Evolutionary conservation across 2,113 vertebrate genomes (phyloP), one percentile per base, ranked within the genome.

Genomic region (Scortum barcoo): DNA sequence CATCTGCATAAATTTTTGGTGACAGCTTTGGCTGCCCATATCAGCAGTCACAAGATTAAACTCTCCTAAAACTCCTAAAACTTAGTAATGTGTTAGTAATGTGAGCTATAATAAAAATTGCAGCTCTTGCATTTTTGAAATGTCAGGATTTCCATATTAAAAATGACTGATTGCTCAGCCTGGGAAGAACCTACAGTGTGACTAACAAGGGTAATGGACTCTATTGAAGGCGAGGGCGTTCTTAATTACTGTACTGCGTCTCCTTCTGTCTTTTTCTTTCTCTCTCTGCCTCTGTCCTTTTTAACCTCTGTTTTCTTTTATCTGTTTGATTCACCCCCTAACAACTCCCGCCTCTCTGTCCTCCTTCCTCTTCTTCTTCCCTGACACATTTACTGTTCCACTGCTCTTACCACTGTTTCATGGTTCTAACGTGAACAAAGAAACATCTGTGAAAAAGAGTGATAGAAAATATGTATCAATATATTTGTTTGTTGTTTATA

Each of bases 191-290:
- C 50, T 60, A 42, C 73, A 81, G 54, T 67, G 69, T 63, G 67
- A 84, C 78, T 77, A 87, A 89, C 77, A 79, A 77, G 67, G 78
- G 20, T 73, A 87, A 83, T 71, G 72, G 61, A 81, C 66, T 82
- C 81, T 80, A 63, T 28, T 75, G 72, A 84, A 65, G 80, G 88
- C 12, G 40, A 80, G 83, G 86, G 44, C 61, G 86, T 76, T 88
- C 67, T 91, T 92, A 93, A 93, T 91, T 88, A 87, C 85, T 83
- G 73, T 24, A 19, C 54, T 48, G 26, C 57, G 24, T 81, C 69
- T 54, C 24, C 63, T 72, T 73, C 26, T 73, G 24, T 74, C 61
- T 83, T 51, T 57, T 57, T 42, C 33, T 63, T 33, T 57, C 46
- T 63, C 70, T 57, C 50, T 75, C 51, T 65, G 51, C 28, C 57